A percentile compares a stretch with the other conserved stretches of the same genome.
Evolutionary conservation across 2,797 vertebrate genomes (phyloP).

Genomic region (Denticeps clupeoides): DNA sequence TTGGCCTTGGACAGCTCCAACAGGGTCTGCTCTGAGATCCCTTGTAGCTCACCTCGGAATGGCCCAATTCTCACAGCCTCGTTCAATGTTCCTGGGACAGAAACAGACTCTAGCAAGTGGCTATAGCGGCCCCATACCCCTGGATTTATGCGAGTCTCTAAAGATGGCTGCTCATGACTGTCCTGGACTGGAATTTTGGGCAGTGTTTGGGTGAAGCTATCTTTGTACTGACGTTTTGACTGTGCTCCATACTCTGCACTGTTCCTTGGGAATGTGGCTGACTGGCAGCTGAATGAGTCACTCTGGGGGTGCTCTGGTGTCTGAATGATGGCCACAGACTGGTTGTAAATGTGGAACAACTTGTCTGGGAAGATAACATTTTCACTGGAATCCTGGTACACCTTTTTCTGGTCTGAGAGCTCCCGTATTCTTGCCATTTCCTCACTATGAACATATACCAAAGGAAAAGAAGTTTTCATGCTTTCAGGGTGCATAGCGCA

Average conservation of each 20-base stretch:
- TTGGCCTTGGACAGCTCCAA: constrained; percentile 80
- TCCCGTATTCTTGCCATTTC: constrained; percentile 60
- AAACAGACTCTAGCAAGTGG: constrained; percentile 84
- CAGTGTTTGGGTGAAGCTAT: constrained; percentile 73
- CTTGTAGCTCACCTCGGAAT: constrained; percentile 78
- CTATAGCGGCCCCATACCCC: constrained; percentile 67
- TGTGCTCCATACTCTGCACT: constrained; percentile 65
- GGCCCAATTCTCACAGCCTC: constrained; percentile 80
- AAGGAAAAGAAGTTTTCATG: constrained; percentile 46
- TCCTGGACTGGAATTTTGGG: constrained; percentile 69
- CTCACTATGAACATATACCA: constrained; percentile 53
- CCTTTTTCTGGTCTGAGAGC: constrained; percentile 55
- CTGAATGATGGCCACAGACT: constrained; percentile 75
- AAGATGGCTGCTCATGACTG: constrained; percentile 59
- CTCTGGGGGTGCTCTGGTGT: constrained; percentile 70
- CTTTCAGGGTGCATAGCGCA: constrained; percentile 42
- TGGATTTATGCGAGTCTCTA: constrained; percentile 61
- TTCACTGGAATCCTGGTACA: constrained; percentile 55
- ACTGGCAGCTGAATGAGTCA: constrained; percentile 59
- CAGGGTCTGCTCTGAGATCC: constrained; percentile 86
- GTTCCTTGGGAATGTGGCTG: constrained; percentile 83
- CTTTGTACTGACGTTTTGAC: constrained; percentile 62
- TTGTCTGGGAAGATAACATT: constrained; percentile 68
- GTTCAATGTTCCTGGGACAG: constrained; percentile 88
- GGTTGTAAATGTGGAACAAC: constrained; percentile 78